Conservation (phyloP, 2,113 vertebrate species). For the Pterocles burchelli region DNA sequence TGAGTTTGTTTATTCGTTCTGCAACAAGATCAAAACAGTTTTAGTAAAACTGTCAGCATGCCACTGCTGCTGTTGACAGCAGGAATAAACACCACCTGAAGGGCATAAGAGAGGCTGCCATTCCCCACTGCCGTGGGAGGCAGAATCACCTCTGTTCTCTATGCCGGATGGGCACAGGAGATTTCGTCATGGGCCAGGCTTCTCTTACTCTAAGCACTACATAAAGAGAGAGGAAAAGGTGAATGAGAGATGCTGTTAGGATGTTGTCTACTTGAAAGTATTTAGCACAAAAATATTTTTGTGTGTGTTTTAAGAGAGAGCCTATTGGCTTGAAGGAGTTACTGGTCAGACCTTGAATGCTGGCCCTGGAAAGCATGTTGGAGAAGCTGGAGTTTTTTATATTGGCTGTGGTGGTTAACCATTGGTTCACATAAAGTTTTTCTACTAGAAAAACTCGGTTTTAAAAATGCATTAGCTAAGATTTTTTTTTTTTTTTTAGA, state of each 20-base stretch:
- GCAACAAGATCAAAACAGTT: slow-evolving; percentile 1
- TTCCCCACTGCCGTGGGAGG: neutral
- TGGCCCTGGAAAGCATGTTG: neutral
- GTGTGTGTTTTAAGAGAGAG: neutral
- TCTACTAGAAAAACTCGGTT: neutral
- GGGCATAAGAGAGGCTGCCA: neutral
- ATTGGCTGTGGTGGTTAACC: neutral
- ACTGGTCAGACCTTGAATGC: neutral
- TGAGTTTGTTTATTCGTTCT: slow-evolving; percentile 3
- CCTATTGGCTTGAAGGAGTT: neutral
- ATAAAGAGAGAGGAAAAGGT: neutral
- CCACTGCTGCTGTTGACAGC: neutral
- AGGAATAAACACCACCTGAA: slow-evolving; percentile 29
- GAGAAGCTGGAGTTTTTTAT: neutral
- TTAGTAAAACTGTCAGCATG: neutral
- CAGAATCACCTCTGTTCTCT: neutral
- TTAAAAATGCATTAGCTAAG: neutral
- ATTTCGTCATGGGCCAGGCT: neutral
- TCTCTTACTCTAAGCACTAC: neutral
- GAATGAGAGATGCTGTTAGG: neutral
- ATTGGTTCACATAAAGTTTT: neutral
- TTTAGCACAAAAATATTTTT: neutral
- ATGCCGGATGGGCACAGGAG: neutral
- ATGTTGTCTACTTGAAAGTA: neutral
- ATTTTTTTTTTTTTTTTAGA: neutral